Evolutionary conservation across 2,797 vertebrate genomes (phyloP), one percentile per base, ranked within the genome.

Genomic region (Sparus aurata): DNA sequence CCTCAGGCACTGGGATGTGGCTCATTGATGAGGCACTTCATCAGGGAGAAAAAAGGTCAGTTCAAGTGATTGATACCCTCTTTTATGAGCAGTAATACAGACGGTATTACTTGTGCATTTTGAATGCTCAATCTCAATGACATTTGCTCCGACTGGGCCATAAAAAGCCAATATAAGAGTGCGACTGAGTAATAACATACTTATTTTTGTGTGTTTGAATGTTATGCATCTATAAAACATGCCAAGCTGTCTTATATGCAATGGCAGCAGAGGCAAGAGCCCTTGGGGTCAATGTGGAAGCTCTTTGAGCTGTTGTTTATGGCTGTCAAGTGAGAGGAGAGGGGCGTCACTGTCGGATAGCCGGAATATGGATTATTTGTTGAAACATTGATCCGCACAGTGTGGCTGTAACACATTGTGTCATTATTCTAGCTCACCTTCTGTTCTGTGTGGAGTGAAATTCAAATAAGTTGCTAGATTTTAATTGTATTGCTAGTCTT

Each of bases 51-150:
- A 91, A 91, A 93, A 92, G 86, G 89, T 93, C 93, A 92, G 90
- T 80, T 81, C 45, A 75, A 84, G 87, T 95, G 92, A 95, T 93
- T 93, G 91, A 95, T 93, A 75, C 59, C 72, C 80, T 89, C 82
- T 88, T 92, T 92, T 92, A 92, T 87, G 82, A 86, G 76, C 55
- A 49, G 86, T 89, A 91, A 92, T 89, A 89, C 69, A 77, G 81
- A 86, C 53, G 71, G 75, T 82, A 91, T 91, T 92, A 92, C 86
- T 85, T 88, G 85, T 83, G 83, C 80, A 85, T 92, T 91, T 89
- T 86, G 75, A 85, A 83, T 87, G 87, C 90, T 91, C 89, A 89
- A 89, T 93, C 91, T 89, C 82, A 69, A 76, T 91, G 92, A 85
- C 92, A 92, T 92, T 94, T 92, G 73, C 80, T 85, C 73, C 84